Evolutionary conservation across 2,113 vertebrate species (phyloP).

Genomic region (Erpornis zantholeuca): DNA sequence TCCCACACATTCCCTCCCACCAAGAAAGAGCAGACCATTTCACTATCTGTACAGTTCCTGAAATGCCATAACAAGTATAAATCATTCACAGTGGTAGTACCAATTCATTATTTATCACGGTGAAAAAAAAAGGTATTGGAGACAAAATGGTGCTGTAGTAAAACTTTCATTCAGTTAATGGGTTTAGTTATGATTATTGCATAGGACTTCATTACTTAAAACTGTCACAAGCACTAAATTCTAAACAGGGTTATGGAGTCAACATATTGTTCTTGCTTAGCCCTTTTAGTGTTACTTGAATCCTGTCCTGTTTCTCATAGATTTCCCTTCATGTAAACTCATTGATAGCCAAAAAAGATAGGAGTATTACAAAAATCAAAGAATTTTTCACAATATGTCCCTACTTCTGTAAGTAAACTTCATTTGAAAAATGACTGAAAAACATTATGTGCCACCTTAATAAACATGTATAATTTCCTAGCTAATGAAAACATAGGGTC

Average conservation of each 20-base stretch:
- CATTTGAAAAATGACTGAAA: background rate
- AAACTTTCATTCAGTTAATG: slow-evolving; percentile 18
- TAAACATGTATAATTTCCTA: background rate
- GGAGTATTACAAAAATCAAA: background rate
- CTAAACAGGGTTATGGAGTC: background rate
- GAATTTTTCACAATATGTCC: background rate
- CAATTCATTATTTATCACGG: slow-evolving; percentile 19
- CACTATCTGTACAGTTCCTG: background rate
- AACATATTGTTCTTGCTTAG: background rate
- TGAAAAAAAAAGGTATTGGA: background rate
- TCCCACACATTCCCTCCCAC: background rate
- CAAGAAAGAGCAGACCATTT: background rate
- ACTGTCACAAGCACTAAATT: background rate
- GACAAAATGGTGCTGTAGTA: background rate
- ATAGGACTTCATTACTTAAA: background rate
- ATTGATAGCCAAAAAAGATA: background rate
- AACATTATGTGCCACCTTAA: background rate
- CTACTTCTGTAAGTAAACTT: background rate
- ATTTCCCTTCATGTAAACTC: background rate
- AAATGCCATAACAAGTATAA: slow-evolving; percentile 15
- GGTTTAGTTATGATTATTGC: slow-evolving; percentile 19
- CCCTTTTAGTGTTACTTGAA: background rate
- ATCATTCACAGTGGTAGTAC: slow-evolving; percentile 2
- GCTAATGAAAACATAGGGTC: background rate
- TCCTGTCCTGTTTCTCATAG: background rate